phyloP scores from a whole-genome alignment of 2,113 vertebrate genomes.

The Microtus richardsoni region DNA sequence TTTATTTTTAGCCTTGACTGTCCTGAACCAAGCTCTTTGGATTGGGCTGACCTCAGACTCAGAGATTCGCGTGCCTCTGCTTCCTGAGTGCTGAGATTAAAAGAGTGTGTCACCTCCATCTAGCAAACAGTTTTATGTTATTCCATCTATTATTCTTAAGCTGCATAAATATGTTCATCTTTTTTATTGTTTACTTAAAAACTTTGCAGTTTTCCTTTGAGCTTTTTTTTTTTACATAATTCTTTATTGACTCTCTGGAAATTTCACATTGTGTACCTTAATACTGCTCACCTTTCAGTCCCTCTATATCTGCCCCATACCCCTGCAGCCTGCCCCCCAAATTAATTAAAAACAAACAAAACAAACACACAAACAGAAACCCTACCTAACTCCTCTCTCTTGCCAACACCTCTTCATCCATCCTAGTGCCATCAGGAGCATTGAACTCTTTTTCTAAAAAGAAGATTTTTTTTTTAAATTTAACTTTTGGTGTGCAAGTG shows the following conservation, averaged over 20 bases:
- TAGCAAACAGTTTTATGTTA: background rate
- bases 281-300: background rate
- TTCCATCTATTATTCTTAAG: conserved; percentile 19
- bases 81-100: background rate
- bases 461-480: background rate
- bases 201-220: background rate
- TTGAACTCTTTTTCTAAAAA: background rate
- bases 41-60: background rate
- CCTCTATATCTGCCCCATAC: background rate
- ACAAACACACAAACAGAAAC: background rate
- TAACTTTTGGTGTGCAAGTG: background rate
- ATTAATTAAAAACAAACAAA: background rate
- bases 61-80: background rate
- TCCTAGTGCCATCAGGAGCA: background rate
- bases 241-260: background rate
- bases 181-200: conserved; percentile 4
- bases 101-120: background rate
- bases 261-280: background rate
- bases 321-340: background rate
- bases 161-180: background rate
- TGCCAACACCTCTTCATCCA: background rate
- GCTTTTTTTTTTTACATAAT: background rate
- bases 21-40: background rate
- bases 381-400: background rate
- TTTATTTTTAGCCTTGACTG: background rate